Evolutionary conservation across 2,797 vertebrate species (phyloP).

Genomic region (Myotis pilosus): DNA sequence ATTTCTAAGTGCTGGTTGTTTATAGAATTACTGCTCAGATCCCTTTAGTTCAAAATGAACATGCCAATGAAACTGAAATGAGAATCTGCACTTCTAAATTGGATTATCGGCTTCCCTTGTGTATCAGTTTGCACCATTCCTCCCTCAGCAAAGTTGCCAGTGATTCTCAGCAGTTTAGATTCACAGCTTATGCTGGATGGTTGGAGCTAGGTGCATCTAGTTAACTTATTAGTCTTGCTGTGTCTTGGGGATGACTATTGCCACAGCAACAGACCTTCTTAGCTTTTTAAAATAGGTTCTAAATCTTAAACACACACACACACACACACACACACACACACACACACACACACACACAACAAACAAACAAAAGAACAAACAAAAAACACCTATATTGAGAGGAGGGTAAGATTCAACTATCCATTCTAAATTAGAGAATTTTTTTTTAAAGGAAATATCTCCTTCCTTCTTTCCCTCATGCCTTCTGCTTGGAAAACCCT

Average conservation of each 20-base stretch:
- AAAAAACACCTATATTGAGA: not conserved
- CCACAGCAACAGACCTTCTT: constrained; percentile 51
- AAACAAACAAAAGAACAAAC: not conserved
- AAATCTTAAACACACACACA: not conserved
- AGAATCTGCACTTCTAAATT: constrained; percentile 73
- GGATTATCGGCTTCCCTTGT: constrained; percentile 66
- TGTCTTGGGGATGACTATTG: constrained; percentile 63
- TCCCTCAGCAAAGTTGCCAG: constrained; percentile 51
- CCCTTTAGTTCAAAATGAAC: constrained; percentile 73
- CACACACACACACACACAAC: no score
- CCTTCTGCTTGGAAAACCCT: constrained; percentile 64
- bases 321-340: no score
- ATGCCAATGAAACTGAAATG: constrained; percentile 63
- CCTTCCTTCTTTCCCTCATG: constrained; percentile 16
- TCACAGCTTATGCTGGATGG: constrained; percentile 20
- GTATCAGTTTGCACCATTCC: constrained; percentile 36
- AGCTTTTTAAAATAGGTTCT: constrained; percentile 55
- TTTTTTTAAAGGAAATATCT: not conserved
- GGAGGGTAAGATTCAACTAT: not conserved
- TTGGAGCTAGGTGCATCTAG: constrained; percentile 61
- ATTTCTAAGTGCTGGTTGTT: constrained; percentile 73
- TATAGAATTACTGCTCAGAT: constrained; percentile 70
- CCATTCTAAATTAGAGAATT: constrained; percentile 37
- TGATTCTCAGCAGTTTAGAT: constrained; percentile 48
- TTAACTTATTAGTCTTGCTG: constrained; percentile 56